phyloP scores from a whole-genome alignment of 2,797 vertebrate genomes.

The Podarcis siculus region DNA sequence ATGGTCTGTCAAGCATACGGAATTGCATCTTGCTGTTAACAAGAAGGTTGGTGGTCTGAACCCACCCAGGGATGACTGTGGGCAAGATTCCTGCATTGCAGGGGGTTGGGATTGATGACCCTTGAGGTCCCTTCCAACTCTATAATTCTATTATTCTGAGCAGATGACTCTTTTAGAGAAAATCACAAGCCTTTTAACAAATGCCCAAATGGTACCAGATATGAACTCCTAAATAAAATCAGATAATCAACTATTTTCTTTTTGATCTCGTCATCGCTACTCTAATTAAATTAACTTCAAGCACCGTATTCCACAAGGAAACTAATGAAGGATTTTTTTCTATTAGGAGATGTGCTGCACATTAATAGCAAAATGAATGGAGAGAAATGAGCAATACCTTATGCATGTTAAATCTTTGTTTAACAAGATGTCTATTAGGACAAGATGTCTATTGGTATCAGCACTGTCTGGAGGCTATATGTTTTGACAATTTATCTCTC shows the following conservation, averaged over 20 bases:
- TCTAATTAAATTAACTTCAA: constrained; percentile 70
- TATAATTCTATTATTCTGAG: no score
- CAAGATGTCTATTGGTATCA: constrained; percentile 1
- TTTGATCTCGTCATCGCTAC: constrained; percentile 52
- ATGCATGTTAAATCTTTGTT: constrained; percentile 32
- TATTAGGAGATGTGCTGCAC: constrained; percentile 60
- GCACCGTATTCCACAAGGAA: constrained; percentile 58
- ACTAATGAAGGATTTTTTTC: constrained; percentile 42
- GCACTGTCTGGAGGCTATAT: not conserved
- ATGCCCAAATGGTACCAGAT: constrained; percentile 42
- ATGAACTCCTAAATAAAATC: constrained; percentile 46
- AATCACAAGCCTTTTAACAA: constrained; percentile 52
- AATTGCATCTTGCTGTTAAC: not conserved
- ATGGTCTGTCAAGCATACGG: constrained; percentile 8
- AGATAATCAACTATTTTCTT: constrained; percentile 65
- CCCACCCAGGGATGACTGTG: no score
- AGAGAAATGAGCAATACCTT: constrained; percentile 49
- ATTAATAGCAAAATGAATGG: constrained; percentile 53
- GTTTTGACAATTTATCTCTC: not conserved
- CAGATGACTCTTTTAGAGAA: constrained; percentile 14
- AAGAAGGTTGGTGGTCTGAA: no score
- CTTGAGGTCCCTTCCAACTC: no score
- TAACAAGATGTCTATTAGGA: constrained; percentile 17
- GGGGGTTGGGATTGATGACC: no score
- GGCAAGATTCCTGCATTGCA: no score